Evolutionary conservation across 2,888 invertebrate species (phyloP).

Genomic region (Mimas tiliae): DNA sequence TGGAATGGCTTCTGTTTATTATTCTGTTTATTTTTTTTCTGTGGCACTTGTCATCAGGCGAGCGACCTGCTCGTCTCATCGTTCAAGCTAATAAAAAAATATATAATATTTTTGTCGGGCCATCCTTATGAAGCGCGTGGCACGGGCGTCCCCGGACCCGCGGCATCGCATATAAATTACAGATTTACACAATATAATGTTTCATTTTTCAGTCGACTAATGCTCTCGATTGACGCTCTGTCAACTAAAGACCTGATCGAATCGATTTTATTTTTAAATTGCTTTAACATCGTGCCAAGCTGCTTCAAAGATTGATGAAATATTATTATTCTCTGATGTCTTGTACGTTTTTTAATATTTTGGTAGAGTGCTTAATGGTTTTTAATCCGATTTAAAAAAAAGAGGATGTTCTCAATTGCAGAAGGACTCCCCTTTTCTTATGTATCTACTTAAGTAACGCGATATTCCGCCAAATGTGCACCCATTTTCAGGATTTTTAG

Average conservation of each 20-base stretch:
- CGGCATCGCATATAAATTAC: conserved; percentile 83
- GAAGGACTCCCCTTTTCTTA: no score
- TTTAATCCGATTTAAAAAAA: not conserved
- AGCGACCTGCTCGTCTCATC: no score
- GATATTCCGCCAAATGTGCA: no score
- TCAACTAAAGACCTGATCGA: conserved; percentile 26
- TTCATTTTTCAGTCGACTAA: conserved; percentile 79
- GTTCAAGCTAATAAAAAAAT: no score
- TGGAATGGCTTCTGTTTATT: no score
- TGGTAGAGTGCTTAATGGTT: not conserved
- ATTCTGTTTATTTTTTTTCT: no score
- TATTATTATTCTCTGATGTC: not conserved
- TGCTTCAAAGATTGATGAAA: not conserved
- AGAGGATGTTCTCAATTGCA: no score
- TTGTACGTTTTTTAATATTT: not conserved
- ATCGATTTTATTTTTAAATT: conserved; percentile 26
- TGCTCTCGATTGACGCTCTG: conserved; percentile 47
- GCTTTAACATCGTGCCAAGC: conserved; percentile 8
- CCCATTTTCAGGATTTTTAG: no score
- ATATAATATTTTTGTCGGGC: not conserved
- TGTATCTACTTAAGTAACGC: no score
- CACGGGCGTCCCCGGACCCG: conserved; percentile 53
- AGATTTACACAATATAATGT: conserved; percentile 78
- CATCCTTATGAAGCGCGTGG: conserved; percentile 14
- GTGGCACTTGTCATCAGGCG: no score